Base-by-base conservation (phyloP, 2,113 vertebrate species). In the Prolemur simus region DNA sequence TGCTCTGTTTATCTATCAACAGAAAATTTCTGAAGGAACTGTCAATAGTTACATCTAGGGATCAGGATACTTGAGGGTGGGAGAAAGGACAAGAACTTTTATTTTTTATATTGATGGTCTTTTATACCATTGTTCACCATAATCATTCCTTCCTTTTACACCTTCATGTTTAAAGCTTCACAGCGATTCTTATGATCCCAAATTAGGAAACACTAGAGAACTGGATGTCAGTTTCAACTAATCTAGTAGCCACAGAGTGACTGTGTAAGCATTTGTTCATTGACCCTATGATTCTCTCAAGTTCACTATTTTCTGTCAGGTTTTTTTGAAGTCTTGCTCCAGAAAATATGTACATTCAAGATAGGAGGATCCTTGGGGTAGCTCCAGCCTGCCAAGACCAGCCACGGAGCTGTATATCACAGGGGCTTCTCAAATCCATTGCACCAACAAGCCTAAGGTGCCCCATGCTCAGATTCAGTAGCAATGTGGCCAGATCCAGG, bases 271-370 rank as follows among this genome's bases (percentile, higher is more conserved):
- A 78, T 42, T 37, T 87, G 42, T 90, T 69, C 47, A 63, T 39
- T 91, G 86, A 91, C 76, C 37, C 25, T 42, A 12, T 92, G 63
- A 84, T 80, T 74, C 49, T 87, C 60, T 91, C 91, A 49, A 66
- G 37, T 37, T 68, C n/a, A n/a, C 63, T 69, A 21, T n/a, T 58
- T 94, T 84, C 49, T 39, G 52, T 90, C 60, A 68, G 60, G 18
- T 86, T 93, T 52, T 95, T 93, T 91, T 39, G 21, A 87, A 93
- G 42, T 73, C 37, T 74, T 82, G 58, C 52, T 94, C 21, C 60
- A 78, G 52, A 88, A 97, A 95, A 93, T 45, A 66, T 18, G 7
- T 47, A 37, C 14, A 60, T 88, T 80, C 47, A 71, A 34, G 27
- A 71, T 3, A 73, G 56, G n/a, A 13, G 29, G 17, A 47, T 17